A percentile compares a stretch with the other conserved stretches of the same genome.
These are phyloP conservation scores for Vimba vimba DNA, from an alignment of 2,113 vertebrate species.

Conservation along the genomic window DNA sequence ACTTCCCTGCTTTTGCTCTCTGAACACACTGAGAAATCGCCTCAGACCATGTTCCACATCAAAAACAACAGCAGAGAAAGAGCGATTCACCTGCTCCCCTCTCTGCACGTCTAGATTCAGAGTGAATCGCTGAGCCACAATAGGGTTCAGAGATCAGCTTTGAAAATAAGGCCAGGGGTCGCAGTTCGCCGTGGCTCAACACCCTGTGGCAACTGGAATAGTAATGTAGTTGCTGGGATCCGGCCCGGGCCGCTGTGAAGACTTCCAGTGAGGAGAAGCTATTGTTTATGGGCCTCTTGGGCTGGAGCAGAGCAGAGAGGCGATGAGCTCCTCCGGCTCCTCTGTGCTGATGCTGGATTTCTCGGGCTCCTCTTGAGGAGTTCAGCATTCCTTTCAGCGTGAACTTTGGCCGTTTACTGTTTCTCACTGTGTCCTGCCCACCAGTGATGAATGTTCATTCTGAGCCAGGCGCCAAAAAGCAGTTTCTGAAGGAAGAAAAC, in stretches of 20 bases:
- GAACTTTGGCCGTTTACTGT: conserved; percentile 25
- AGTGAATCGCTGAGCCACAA: not conserved
- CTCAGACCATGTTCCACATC: conserved; percentile 35
- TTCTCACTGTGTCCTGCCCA: conserved; percentile 20
- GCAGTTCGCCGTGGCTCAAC: conserved; percentile 30
- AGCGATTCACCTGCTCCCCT: conserved; percentile 30
- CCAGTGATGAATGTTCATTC: conserved; percentile 28
- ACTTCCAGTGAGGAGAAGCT: conserved; percentile 5
- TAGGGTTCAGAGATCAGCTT: conserved; percentile 16
- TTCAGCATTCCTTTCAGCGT: conserved; percentile 22
- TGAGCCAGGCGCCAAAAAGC: conserved; percentile 31
- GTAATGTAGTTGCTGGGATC: conserved; percentile 17
- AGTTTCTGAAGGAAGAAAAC: conserved; percentile 39
- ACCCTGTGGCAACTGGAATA: conserved; percentile 28
- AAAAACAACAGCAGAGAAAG: conserved; percentile 23
- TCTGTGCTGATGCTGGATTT: conserved; percentile 39
- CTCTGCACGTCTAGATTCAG: not conserved
- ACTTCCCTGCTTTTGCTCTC: conserved; percentile 3
- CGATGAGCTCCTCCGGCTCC: conserved; percentile 21
- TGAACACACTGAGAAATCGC: conserved; percentile 18
- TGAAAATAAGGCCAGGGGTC: conserved; percentile 43
- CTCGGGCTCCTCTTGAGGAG: conserved; percentile 28
- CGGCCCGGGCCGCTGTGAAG: not conserved
- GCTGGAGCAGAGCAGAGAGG: conserved; percentile 7
- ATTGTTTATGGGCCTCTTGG: conserved; percentile 32